Percentiles rank a stretch among this genome's conserved stretches.
Conservation (phyloP, 2,113 vertebrate genomes). For the Oreochromis niloticus region DNA sequence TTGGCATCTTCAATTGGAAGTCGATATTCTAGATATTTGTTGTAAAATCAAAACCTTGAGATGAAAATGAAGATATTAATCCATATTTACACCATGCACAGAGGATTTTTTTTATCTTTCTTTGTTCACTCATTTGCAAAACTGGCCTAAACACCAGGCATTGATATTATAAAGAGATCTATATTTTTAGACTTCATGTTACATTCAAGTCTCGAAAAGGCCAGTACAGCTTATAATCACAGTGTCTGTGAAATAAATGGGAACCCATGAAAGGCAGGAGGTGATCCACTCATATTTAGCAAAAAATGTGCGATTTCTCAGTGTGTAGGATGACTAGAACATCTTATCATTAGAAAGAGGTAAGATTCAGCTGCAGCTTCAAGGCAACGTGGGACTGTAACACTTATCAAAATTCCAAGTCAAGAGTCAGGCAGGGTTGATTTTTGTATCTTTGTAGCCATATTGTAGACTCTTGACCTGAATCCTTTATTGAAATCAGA, state of each 20-base stretch:
- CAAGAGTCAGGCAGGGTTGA: background rate
- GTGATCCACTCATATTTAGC: background rate
- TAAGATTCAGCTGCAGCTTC: background rate
- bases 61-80: background rate
- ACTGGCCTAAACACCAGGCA: background rate
- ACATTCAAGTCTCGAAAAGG: background rate
- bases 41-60: background rate
- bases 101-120: background rate
- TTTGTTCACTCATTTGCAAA: background rate
- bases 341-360: background rate
- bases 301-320: background rate
- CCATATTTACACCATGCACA: background rate
- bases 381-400: background rate
- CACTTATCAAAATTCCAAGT: background rate
- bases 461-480: slow-evolving; percentile 31
- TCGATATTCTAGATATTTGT: background rate
- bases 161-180: background rate
- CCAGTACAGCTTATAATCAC: background rate
- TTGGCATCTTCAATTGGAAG: background rate
- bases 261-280: background rate
- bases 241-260: background rate
- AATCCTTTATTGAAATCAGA: slow-evolving; percentile 38
- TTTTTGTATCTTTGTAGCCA: slow-evolving; percentile 2
- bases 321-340: background rate
- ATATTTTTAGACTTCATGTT: background rate